Percentiles rank a stretch among this genome's conserved stretches.
These are phyloP conservation scores for Druceiella hillmani DNA, from an alignment of 2,888 invertebrate species.

Conservation along the genomic window DNA sequence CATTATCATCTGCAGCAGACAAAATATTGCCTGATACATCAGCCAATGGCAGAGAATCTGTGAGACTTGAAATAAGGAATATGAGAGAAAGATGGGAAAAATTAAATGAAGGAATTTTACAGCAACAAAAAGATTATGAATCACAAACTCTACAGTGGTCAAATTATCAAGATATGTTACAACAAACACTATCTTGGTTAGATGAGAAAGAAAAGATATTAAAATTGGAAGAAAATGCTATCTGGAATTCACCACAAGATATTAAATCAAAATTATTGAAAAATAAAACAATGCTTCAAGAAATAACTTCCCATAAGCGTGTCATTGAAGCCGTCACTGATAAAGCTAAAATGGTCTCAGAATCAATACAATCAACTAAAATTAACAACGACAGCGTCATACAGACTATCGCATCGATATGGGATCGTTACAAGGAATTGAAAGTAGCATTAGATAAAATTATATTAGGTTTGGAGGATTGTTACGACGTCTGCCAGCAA, in stretches of 20 bases:
- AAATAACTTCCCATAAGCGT: conserved; percentile 84
- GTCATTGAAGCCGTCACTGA: conserved; percentile 87
- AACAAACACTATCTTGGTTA: conserved; percentile 80
- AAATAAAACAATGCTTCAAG: conserved; percentile 82
- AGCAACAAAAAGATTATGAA: conserved; percentile 81
- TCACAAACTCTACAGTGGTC: conserved; percentile 78
- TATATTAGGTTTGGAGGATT: conserved; percentile 68
- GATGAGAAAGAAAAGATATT: conserved; percentile 77
- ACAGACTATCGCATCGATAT: conserved; percentile 65
- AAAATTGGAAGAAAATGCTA: conserved; percentile 62
- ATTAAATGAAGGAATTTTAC: conserved; percentile 75
- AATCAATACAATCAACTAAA: conserved; percentile 51
- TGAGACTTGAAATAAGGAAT: conserved; percentile 77
- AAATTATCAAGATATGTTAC: conserved; percentile 79
- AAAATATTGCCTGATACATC: conserved; percentile 90
- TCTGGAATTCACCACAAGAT: conserved; percentile 77
- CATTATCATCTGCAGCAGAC: conserved; percentile 74
- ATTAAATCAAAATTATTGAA: conserved; percentile 78
- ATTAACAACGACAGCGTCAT: conserved; percentile 59
- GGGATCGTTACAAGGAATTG: conserved; percentile 68
- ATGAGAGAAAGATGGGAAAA: conserved; percentile 85
- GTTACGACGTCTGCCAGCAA: conserved; percentile 76
- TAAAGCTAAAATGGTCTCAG: conserved; percentile 70
- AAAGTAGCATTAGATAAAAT: conserved; percentile 60
- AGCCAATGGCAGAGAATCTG: conserved; percentile 81